phyloP scores from a whole-genome alignment of 1,140 invertebrate genomes.

The Pogonomyrmex californicus region DNA sequence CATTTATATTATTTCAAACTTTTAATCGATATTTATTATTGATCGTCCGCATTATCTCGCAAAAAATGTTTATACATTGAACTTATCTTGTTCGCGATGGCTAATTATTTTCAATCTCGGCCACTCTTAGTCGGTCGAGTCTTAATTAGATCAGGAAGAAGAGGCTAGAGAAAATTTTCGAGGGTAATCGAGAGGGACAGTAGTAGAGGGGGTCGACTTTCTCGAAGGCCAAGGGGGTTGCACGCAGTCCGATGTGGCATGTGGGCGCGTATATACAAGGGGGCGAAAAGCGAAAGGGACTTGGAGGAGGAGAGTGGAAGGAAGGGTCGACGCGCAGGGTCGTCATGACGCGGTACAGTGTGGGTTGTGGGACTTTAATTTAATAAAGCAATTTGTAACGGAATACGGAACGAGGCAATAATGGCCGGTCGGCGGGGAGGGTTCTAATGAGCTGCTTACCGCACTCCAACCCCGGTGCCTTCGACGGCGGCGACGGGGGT shows the following conservation, averaged over 20 bases:
- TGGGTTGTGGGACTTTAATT: conserved; percentile 84
- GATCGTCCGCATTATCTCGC: not conserved
- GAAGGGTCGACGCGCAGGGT: conserved; percentile 67
- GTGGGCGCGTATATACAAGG: conserved; percentile 61
- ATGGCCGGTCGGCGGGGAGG: conserved; percentile 85
- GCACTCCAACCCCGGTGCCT: conserved; percentile 79
- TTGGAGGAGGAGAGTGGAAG: not conserved
- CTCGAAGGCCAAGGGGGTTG: conserved; percentile 43
- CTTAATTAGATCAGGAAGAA: conserved; percentile 53
- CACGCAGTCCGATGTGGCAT: conserved; percentile 67
- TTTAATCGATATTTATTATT: conserved; percentile 11
- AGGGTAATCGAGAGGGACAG: conserved; percentile 53
- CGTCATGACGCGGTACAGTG: conserved; percentile 75
- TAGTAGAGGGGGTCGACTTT: conserved; percentile 14
- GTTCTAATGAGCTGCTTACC: conserved; percentile 87
- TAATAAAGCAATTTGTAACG: conserved; percentile 86
- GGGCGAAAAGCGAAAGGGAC: conserved; percentile 47
- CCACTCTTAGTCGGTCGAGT: not conserved
- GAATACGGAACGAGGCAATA: conserved; percentile 87
- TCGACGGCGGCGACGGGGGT: conserved; percentile 58
- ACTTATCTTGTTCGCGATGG: not conserved
- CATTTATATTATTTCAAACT: not conserved
- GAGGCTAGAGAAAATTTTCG: conserved; percentile 52
- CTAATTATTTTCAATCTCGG: conserved; percentile 50
- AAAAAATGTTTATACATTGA: not conserved